Evolutionary conservation across 53 echinoderm and acorn worm genomes (phyloP), one percentile per base, ranked within the genome.

Genomic region (Echinometra lucunter): DNA sequence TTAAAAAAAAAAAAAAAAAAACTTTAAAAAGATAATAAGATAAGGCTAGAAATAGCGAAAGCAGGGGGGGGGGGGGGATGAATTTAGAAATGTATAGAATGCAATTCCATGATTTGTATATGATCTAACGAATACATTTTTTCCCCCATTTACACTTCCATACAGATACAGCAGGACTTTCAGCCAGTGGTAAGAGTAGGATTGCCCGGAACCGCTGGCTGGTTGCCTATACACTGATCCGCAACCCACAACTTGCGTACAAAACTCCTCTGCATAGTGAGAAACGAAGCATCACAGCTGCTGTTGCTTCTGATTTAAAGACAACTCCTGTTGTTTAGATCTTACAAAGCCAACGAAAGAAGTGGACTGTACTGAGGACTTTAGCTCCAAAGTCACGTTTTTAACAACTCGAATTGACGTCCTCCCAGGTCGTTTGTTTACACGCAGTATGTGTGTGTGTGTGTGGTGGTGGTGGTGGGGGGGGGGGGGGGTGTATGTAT

Each of bases 151-250:
- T 69, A 63, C 21, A 21, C 63, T 34, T 1, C 15, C 30, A 10
- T 15, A 19, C 34, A 69, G 69, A 7, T 69, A 10, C 32, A 30
- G 69, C 69, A 19, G 34, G 32, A 69, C 30, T 9, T 32, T 69
- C 69, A 32, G 9, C 69, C 10, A 69, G 30, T 34, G 7, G 15
- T 2, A 69, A 34, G 69, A 69, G 25, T 4, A 82, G 83, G n/a
- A 82, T 38, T 8, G 90, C 74, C 25, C 95, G 95, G 11, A 94
- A 95, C 74, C 95, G 95, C 37, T 95, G 95, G 95, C 74, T 70
- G 28, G 90, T 95, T 4, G 95, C 95, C 1, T 27, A 69, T 17
- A 95, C 95, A 12, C 35, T 94, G 57, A 95, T 95, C 45, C 95
- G 90, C 11, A 95, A 95, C 91, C 58, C 28, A 30, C 63, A 38